Conservation (phyloP, 1,140 invertebrate species). For the Rhizoglyphus robini region DNA sequence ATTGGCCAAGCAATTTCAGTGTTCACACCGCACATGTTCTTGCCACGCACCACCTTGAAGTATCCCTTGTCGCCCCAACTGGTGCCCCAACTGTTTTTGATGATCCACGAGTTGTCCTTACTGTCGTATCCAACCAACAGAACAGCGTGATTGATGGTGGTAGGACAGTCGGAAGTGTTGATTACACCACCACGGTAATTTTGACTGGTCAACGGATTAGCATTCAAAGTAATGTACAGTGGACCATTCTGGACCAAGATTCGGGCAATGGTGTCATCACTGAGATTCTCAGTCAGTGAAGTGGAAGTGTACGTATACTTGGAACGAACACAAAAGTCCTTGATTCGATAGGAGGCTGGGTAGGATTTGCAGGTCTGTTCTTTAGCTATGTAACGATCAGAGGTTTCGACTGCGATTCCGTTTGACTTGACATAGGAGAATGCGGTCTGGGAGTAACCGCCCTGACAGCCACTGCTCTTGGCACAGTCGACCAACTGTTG, state of each 20-base stretch:
- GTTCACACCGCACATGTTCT: neutral
- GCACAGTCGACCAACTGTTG: constrained; percentile 95
- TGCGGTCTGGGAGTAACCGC: too few relatives aligned
- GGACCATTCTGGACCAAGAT: neutral
- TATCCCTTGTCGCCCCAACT: constrained; percentile 14
- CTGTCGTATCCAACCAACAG: neutral
- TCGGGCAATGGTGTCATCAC: neutral
- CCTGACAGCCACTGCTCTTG: constrained; percentile 80
- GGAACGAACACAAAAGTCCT: constrained; percentile 1
- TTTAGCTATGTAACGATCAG: too few relatives aligned
- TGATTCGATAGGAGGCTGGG: too few relatives aligned
- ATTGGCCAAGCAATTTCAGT: too few relatives aligned
- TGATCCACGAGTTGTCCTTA: too few relatives aligned
- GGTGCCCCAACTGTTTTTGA: too few relatives aligned
- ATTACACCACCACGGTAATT: neutral
- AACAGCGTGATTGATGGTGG: neutral
- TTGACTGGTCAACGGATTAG: neutral
- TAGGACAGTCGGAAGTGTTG: neutral
- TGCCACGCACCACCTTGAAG: constrained; percentile 9
- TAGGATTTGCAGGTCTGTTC: too few relatives aligned
- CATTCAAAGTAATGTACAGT: constrained; percentile 6
- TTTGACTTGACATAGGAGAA: too few relatives aligned
- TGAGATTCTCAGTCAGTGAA: neutral
- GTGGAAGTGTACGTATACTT: neutral
- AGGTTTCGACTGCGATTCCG: too few relatives aligned